Evolutionary conservation across 2,113 vertebrate genomes (phyloP), one percentile per base, ranked within the genome.

Genomic region (Coreoperca whiteheadi): DNA sequence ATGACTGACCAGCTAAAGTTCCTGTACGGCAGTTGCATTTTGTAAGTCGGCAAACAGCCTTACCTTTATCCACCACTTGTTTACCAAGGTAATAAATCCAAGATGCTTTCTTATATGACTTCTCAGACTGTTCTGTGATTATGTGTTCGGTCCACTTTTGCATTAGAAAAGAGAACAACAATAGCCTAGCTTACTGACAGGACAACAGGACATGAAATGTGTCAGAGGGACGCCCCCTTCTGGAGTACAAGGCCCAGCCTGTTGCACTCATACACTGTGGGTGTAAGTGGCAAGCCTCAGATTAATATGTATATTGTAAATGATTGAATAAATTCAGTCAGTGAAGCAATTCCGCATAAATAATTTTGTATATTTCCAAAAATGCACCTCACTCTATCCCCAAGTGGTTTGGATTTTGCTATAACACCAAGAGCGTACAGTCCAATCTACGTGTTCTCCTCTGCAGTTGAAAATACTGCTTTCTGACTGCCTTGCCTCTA

Each of bases 401-500:
- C 60, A 54, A 14, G 23, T 54, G 25, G 51, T 25, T 21, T 61
- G 39, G 1, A 37, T 28, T 72, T 43, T 16, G 4, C 34, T 18
- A 12, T 43, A 21, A 46, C 28, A 67, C 25, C 20, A 39, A 16
- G 6, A 79, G 59, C 4, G 1, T 23, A 69, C 64, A 61, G 48
- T 77, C 21, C 34, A 48, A 32, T 28, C 46, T 64, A n/a, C 41
- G 67, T 23, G n/a, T 77, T 60, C 11, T 30, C 28, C 59, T 32
- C 71, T 37, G 23, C 39, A 37, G 65, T 41, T 83, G 43, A 84
- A 23, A 72, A 66, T 53, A 32, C 50, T 41, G 65, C 64, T 46
- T 82, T 54, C 71, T 68, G 66, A 79, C 70, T 85, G 68, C 75
- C 34, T 67, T 51, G 43, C 39, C 75, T 84, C 48, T 73, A 32